Evolutionary conservation across 2,888 invertebrate genomes (phyloP).

Genomic region (Cinara cedri): DNA sequence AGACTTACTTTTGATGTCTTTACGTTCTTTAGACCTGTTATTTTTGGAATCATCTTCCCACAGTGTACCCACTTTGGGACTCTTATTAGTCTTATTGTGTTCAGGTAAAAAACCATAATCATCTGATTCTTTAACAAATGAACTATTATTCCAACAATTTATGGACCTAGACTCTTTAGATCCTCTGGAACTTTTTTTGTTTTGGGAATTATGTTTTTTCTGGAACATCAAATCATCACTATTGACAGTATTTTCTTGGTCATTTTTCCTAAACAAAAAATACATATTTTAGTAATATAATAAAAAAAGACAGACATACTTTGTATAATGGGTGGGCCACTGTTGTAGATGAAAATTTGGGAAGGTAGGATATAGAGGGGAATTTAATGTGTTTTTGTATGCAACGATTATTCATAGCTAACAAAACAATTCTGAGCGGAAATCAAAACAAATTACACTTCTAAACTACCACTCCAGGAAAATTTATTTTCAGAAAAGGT

Average conservation of each 20-base stretch:
- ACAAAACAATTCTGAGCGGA: no score
- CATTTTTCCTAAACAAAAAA: constrained; percentile 42
- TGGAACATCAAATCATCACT: constrained; percentile 38
- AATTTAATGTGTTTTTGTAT: no score
- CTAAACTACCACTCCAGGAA: no score
- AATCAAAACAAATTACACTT: no score
- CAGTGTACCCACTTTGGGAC: constrained; percentile 33
- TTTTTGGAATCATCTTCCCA: constrained; percentile 55
- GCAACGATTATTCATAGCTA: no score
- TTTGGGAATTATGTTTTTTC: constrained; percentile 55
- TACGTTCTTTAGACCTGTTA: constrained; percentile 51
- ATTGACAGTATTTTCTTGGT: constrained; percentile 42
- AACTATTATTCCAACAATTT: constrained; percentile 55
- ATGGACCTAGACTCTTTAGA: constrained; percentile 44
- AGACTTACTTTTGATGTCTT: constrained; percentile 47
- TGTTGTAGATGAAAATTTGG: no score
- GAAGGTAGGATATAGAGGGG: no score
- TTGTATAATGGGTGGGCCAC: no score
- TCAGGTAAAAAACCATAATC: constrained; percentile 48
- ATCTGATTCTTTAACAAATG: constrained; percentile 51
- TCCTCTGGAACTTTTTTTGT: constrained; percentile 52
- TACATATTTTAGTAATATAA: not conserved
- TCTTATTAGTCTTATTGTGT: constrained; percentile 48
- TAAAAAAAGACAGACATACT: no score
- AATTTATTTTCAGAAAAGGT: no score